These are phyloP conservation scores for Morinoia aosen DNA, from an alignment of 2,888 invertebrate genomes.

Conservation along the genomic window DNA sequence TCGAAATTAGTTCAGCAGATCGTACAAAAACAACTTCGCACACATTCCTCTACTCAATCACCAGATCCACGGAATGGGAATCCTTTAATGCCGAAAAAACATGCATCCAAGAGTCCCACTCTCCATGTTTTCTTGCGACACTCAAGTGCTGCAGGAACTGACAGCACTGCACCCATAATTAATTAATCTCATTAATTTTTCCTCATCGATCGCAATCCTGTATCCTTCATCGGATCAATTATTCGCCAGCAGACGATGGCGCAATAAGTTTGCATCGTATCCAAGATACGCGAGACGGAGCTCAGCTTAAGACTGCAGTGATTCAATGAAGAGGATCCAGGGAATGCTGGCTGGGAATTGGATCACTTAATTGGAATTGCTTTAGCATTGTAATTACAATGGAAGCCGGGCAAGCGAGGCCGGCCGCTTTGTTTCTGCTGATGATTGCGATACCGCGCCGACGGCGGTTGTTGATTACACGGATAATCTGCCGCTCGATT, in stretches of 20 bases:
- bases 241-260: background rate
- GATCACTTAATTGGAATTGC: conserved; percentile 50
- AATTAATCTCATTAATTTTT: background rate
- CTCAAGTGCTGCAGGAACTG: background rate
- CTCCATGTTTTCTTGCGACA: background rate
- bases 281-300: background rate
- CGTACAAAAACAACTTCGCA: background rate
- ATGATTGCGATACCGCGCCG: background rate
- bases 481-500: background rate
- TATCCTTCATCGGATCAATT: background rate
- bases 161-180: background rate
- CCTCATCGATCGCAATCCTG: background rate
- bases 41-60: background rate
- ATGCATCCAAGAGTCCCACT: background rate
- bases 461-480: background rate
- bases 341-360: conserved; percentile 29
- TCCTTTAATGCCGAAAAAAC: background rate
- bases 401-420: background rate
- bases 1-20: background rate
- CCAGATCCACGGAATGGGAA: background rate
- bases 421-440: background rate
- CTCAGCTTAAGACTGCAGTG: background rate
- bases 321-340: conserved; percentile 20
- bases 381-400: conserved; percentile 31
- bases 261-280: background rate